Base-by-base conservation (phyloP, 2,888 invertebrate genomes). In the Tetragonisca angustula region DNA sequence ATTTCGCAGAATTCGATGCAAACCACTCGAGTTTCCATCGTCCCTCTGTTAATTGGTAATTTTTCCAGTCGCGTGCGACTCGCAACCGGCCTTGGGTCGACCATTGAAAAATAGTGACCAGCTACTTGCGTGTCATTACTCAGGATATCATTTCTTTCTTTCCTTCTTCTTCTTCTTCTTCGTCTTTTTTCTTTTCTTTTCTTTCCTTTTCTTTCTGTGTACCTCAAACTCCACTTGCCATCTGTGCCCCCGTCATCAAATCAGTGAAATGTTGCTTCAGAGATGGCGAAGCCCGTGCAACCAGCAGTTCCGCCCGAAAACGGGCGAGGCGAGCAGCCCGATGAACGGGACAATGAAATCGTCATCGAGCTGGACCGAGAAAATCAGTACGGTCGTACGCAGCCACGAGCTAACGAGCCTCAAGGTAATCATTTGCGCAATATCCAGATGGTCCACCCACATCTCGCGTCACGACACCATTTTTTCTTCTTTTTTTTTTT, bases 281-380 rank as follows among this genome's bases (percentile, higher is more conserved):
- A 94, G 90, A 91, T 93, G 94, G 92, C 91, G 93, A 94, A 93
- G 88, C 93, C 94, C 87, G 92, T 94, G 90, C 93, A 92, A 91
- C 93, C 94, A 89, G 93, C 92, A 90, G 85, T 92, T 79, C 92
- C 92, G 88, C 92, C 94, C 84, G 95, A 96, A 93, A 93, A 95
- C 82, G 96, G 96, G 87, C 94, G 94, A 86, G 95, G 95, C 87
- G 95, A 95, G 90, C 95, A 95, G 91, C 94, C 95, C 84, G 95
- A 96, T 92, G 96, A 96, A 89, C 95, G 96, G 88, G 96, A 96
- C 93, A 96, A 96, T 94, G 96, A 96, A 95, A 96, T 96, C 93
- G 95, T 96, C 93, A 96, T 96, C 94, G 96, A 96, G 94, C 95
- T 96, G 92, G 96, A 96, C 86, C 96, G 96, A 95, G 96, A 96